Evolutionary conservation across 1,140 invertebrate genomes (phyloP).

Genomic region (Idris sp.): DNA sequence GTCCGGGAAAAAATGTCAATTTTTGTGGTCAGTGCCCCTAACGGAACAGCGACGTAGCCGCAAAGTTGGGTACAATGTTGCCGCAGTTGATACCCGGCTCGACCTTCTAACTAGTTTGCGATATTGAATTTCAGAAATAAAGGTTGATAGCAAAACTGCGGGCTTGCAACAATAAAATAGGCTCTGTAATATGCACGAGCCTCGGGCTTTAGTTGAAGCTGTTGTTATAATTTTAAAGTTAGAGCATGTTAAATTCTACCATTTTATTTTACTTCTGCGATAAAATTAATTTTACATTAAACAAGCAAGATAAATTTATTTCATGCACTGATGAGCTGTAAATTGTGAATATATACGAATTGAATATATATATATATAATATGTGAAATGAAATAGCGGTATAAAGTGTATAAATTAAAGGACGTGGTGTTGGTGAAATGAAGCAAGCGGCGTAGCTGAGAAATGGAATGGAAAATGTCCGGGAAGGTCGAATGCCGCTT

Average conservation of each 20-base stretch:
- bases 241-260: no score
- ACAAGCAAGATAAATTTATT: no score
- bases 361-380: no score
- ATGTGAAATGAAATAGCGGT: no score
- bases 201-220: no score
- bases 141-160: slow-evolving; percentile 21
- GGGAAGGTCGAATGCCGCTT: slow-evolving; percentile 28
- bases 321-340: no score
- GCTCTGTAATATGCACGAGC: no score
- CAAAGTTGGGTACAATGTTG: slow-evolving; percentile 36
- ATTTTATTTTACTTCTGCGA: no score
- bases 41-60: slow-evolving; percentile 29
- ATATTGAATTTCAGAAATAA: slow-evolving; percentile 49
- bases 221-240: no score
- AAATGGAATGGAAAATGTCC: slow-evolving; percentile 41
- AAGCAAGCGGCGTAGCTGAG: slow-evolving; percentile 16
- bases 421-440: slow-evolving; percentile 36
- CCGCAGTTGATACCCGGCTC: slow-evolving; percentile 16
- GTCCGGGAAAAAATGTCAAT: slow-evolving; percentile 37
- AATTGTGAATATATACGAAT: no score
- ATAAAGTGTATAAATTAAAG: slow-evolving; percentile 14
- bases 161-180: slow-evolving; percentile 9
- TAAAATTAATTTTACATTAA: no score
- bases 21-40: slow-evolving; percentile 53
- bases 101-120: slow-evolving; percentile 34